Conservation (phyloP, 2,888 invertebrate genomes). For the Clepsis dumicolana region DNA sequence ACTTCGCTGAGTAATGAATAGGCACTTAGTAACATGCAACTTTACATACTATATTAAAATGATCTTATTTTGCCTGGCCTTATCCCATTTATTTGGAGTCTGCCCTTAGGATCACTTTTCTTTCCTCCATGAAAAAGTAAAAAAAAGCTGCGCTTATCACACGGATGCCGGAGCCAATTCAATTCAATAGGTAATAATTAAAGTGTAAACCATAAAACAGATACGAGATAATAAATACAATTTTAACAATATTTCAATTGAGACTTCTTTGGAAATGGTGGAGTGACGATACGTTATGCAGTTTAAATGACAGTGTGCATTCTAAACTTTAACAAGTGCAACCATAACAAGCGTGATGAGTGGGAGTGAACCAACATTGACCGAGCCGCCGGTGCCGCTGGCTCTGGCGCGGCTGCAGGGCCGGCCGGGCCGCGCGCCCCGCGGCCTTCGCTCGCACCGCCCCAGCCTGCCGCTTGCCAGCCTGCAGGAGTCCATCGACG, state of each 20-base stretch:
- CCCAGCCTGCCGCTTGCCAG: slow-evolving; percentile 80
- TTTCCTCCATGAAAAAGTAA: too few species aligned
- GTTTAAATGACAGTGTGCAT: slow-evolving; percentile 55
- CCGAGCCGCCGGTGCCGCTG: slow-evolving; percentile 81
- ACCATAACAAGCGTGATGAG: slow-evolving; percentile 69
- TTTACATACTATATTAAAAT: too few species aligned
- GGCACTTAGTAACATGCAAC: too few species aligned
- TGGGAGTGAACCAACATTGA: slow-evolving; percentile 76
- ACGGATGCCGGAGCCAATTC: slow-evolving; percentile 25
- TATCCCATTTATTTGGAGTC: too few species aligned
- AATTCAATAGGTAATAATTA: background rate
- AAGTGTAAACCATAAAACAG: background rate
- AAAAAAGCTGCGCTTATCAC: slow-evolving; percentile 12
- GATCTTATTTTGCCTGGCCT: too few species aligned
- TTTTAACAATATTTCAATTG: background rate
- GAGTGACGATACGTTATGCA: slow-evolving; percentile 62
- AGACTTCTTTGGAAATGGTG: slow-evolving; percentile 62
- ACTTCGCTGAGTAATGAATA: too few species aligned
- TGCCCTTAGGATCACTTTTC: too few species aligned
- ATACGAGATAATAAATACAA: background rate
- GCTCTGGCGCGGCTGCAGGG: slow-evolving; percentile 77
- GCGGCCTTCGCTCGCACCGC: slow-evolving; percentile 71
- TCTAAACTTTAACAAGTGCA: slow-evolving; percentile 56
- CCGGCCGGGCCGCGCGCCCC: slow-evolving; percentile 65
- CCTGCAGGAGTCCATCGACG: slow-evolving; percentile 77